Base-by-base conservation (phyloP, 2,113 vertebrate species). In the Propithecus coquereli region DNA sequence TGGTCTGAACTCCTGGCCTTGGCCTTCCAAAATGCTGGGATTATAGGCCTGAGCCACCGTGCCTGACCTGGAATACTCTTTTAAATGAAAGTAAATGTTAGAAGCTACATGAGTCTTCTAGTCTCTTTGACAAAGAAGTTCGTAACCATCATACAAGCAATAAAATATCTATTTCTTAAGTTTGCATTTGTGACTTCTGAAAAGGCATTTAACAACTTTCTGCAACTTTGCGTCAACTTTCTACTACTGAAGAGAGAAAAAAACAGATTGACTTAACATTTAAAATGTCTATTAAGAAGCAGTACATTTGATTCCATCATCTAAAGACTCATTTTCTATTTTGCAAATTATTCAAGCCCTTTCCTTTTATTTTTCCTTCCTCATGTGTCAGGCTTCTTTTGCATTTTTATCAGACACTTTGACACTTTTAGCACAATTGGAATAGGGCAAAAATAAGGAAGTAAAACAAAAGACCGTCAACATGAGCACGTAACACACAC, bases 371-470 rank as follows among this genome's bases (percentile, higher is more conserved):
- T 77, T 90, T 59, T 34, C 40, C 77, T 85, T 59, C 61, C 50
- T 71, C 87, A 30, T 66, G 45, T 76, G 54, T 68, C 66, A 76
- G 30, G 6, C 25, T 80, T 61, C 77, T 96, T 97, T 80, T 79
- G 63, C 76, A 73, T 83, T 93, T 96, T 91, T 40, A n/a, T 88
- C 85, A 88, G 88, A 87, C 66, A 25, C 54, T 84, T 88, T 91
- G 85, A 90, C 57, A 82, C 43, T 87, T 95, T 61, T 37, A 89
- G 63, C 47, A 76, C 71, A 88, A 65, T 22, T 90, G 32, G 32
- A 90, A 25, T 34, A 73, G 59, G 11, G 70, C 59, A 73, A 97
- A 47, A 97, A 96, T 37, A 86, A 95, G 93, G 87, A 96, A 96
- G 74, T 93, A 83, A 94, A 95, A 96, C 89, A 70, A 93, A 96